Conservation (phyloP, 2,113 vertebrate species). For the Poicephalus meyeri region DNA sequence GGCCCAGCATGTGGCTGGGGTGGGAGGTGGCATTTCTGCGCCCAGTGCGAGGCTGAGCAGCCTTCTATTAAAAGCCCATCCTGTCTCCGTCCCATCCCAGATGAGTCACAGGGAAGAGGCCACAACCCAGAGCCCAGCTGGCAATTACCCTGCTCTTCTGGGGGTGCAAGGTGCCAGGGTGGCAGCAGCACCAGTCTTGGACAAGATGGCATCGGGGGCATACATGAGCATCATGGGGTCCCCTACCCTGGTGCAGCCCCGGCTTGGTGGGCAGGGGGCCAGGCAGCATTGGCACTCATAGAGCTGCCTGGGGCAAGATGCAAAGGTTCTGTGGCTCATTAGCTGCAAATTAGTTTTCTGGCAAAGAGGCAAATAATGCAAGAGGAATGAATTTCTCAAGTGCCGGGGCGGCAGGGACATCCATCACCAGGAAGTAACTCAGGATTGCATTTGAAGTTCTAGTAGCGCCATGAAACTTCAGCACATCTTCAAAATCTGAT, state of each 20-base stretch:
- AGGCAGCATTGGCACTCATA: not conserved
- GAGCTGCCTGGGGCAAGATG: not conserved
- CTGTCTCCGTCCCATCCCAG: not conserved
- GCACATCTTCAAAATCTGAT: too few species aligned
- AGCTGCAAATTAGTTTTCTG: not conserved
- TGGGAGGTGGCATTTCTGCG: conserved; percentile 35
- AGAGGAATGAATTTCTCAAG: not conserved
- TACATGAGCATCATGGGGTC: not conserved
- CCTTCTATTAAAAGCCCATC: conserved; percentile 52
- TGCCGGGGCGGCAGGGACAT: not conserved
- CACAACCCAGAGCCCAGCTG: not conserved
- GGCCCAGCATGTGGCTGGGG: not conserved
- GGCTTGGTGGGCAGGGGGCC: not conserved
- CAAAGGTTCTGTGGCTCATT: not conserved
- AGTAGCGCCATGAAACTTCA: too few species aligned
- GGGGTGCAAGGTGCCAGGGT: not conserved
- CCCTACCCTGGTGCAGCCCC: too few species aligned
- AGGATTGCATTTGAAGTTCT: too few species aligned
- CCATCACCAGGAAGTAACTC: not conserved
- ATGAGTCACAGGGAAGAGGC: not conserved
- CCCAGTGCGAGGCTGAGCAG: not conserved
- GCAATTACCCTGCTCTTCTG: not conserved
- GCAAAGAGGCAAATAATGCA: not conserved
- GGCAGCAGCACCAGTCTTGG: not conserved
- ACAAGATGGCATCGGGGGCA: not conserved